Evolutionary conservation across 2,888 invertebrate genomes (phyloP).

Genomic region (Nemoura dubitans): DNA sequence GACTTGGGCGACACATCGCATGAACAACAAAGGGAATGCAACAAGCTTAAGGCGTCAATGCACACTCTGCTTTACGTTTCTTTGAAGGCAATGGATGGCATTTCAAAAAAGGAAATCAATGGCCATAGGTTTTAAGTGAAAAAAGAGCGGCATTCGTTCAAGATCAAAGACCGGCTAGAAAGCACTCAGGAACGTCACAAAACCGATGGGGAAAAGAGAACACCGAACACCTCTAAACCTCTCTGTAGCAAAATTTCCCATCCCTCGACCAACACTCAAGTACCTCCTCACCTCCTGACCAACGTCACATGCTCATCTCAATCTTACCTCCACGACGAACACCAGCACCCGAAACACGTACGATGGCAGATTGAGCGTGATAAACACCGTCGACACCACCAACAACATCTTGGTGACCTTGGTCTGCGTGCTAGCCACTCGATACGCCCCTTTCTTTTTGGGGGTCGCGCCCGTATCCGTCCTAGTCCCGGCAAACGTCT

Average conservation of each 20-base stretch:
- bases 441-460: background rate
- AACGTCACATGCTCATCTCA: too few species aligned
- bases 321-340: constrained; percentile 59
- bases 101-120: too few species aligned
- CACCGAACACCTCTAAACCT: too few species aligned
- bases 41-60: too few species aligned
- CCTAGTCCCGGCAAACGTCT: background rate
- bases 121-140: too few species aligned
- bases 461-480: background rate
- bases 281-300: background rate
- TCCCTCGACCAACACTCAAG: background rate
- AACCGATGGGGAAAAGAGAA: too few species aligned
- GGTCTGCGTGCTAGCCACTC: constrained; percentile 63
- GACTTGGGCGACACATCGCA: too few species aligned
- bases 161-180: background rate
- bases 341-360: constrained; percentile 75
- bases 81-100: too few species aligned
- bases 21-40: too few species aligned
- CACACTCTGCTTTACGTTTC: too few species aligned
- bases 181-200: too few species aligned
- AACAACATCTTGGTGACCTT: constrained; percentile 85
- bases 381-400: constrained; percentile 81
- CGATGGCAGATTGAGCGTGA: constrained; percentile 79
- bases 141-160: background rate
- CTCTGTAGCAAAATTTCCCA: background rate